These are phyloP conservation scores for Argyresthia albistria DNA, from an alignment of 2,888 invertebrate species.

Conservation along the genomic window DNA sequence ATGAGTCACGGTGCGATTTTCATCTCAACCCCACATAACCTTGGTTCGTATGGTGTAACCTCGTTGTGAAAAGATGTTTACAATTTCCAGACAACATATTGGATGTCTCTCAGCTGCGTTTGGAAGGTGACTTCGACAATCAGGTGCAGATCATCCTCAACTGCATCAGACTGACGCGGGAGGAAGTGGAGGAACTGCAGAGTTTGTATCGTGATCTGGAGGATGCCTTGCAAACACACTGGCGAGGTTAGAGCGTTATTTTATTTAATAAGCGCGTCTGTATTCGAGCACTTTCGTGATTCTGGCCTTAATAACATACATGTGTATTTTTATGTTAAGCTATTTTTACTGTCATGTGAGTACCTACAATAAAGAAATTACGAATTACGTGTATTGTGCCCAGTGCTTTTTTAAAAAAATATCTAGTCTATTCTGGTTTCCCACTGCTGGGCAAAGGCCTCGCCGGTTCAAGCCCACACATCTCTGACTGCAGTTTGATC, in stretches of 20 bases:
- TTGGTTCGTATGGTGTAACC: background rate
- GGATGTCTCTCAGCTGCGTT: conserved; percentile 17
- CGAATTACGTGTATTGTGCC: background rate
- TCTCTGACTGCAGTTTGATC: no score
- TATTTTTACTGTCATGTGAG: no score
- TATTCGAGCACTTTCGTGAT: background rate
- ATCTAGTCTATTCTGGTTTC: no score
- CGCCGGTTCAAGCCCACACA: no score
- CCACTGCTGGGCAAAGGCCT: no score
- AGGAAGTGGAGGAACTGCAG: conserved; percentile 34
- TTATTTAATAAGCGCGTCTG: background rate
- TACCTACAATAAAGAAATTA: no score
- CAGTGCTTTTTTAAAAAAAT: background rate
- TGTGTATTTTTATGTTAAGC: background rate
- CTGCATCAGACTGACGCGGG: conserved; percentile 33
- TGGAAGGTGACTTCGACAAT: conserved; percentile 39
- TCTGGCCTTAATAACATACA: background rate
- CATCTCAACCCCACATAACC: no score
- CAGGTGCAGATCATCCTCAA: conserved; percentile 41
- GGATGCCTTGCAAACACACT: conserved; percentile 20
- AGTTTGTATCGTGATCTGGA: conserved; percentile 36
- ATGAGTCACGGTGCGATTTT: no score
- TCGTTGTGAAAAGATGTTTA: background rate
- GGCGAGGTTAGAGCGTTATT: conserved; percentile 20
- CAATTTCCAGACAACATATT: conserved; percentile 13